Percentiles rank a stretch among this genome's conserved stretches.
phyloP scores from a whole-genome alignment of 53 echinoderm and acorn worm species.

The Echinarachnius parma region DNA sequence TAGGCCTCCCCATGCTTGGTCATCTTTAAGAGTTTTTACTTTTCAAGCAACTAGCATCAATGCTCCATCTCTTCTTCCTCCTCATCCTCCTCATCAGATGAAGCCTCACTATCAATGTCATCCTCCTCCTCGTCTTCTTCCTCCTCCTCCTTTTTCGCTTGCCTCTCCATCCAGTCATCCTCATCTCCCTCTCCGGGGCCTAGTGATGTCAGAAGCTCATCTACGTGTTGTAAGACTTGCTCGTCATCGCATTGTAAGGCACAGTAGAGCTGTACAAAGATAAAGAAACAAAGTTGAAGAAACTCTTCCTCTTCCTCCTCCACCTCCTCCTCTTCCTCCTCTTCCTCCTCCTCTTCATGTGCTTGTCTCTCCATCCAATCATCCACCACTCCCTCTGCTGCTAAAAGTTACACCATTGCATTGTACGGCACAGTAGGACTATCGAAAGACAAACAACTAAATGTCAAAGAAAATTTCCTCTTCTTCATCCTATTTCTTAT shows the following conservation, averaged over 20 bases:
- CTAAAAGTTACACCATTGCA: no score
- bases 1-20: no score
- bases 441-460: no score
- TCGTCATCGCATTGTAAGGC: slow-evolving; percentile 69
- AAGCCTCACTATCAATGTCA: slow-evolving; percentile 34
- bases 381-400: slow-evolving; percentile 82
- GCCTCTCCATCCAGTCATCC: slow-evolving; percentile 73
- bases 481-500: no score
- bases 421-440: no score
- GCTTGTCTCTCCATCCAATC: slow-evolving; percentile 64
- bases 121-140: slow-evolving; percentile 51
- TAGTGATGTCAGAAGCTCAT: slow-evolving; percentile 64
- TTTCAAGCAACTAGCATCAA: no score
- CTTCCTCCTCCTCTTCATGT: slow-evolving; percentile 55
- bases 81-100: slow-evolving; percentile 57
- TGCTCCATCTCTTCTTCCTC: slow-evolving; percentile 84
- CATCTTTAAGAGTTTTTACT: no score
- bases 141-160: slow-evolving; percentile 51
- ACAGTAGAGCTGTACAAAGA: slow-evolving; percentile 68
- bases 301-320: slow-evolving; percentile 66
- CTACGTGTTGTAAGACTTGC: slow-evolving; percentile 66
- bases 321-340: slow-evolving; percentile 45
- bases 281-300: no score
- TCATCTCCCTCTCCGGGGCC: slow-evolving; percentile 89
- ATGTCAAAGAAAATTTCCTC: no score